A percentile compares a stretch with the other conserved stretches of the same genome.
These are phyloP conservation scores for Diarsia mendica DNA, from an alignment of 2,888 invertebrate genomes.

Conservation along the genomic window DNA sequence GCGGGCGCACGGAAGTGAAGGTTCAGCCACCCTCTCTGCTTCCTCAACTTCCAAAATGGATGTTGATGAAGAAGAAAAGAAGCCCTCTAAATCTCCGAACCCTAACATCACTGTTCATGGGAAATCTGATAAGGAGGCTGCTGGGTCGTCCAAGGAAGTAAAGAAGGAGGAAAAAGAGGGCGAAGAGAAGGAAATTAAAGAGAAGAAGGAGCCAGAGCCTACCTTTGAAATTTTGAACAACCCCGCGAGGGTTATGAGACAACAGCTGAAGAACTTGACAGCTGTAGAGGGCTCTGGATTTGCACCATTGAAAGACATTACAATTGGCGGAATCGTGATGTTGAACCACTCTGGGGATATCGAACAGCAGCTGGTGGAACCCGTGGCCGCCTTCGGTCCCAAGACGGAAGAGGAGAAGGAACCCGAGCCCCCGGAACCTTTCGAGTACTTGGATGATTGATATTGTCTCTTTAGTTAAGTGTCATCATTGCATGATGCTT, in stretches of 20 bases:
- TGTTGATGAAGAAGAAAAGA: constrained; percentile 93
- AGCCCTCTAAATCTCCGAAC: constrained; percentile 85
- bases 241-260: constrained; percentile 98
- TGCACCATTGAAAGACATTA: constrained; percentile 96
- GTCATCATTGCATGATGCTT: constrained; percentile 47
- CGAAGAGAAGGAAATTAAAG: constrained; percentile 86
- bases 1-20: constrained; percentile 94
- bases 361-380: constrained; percentile 97
- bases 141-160: constrained; percentile 85
- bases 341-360: constrained; percentile 95
- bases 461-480: constrained; percentile 74
- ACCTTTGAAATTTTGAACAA: constrained; percentile 97
- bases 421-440: constrained; percentile 99
- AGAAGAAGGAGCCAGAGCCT: constrained; percentile 97
- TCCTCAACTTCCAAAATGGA: constrained; percentile 96
- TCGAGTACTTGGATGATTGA: constrained; percentile 97
- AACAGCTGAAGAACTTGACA: constrained; percentile 95
- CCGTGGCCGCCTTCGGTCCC: constrained; percentile 97
- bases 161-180: constrained; percentile 87
- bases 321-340: constrained; percentile 99
- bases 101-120: constrained; percentile 88
- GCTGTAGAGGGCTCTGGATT: constrained; percentile 95
- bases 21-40: constrained; percentile 88
- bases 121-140: constrained; percentile 85
- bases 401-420: constrained; percentile 98